phyloP scores from a whole-genome alignment of 2,113 vertebrate species.

The Elephas maximus region DNA sequence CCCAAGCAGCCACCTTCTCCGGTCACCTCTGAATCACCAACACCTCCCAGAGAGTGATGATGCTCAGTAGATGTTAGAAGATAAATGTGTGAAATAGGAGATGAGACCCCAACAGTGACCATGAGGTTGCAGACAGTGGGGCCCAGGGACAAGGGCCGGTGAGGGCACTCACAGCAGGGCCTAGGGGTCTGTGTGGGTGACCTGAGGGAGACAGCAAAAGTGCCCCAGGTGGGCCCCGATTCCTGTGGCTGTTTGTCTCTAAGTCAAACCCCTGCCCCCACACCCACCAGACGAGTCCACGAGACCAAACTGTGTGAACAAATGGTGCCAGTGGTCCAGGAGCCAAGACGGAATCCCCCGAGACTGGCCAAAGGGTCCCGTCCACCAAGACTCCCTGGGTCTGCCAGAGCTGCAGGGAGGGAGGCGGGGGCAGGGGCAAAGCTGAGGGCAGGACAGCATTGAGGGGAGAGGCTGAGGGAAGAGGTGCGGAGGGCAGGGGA shows the following conservation, averaged over 20 bases:
- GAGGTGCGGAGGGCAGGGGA: slow-evolving; percentile 52
- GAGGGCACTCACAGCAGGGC: not conserved
- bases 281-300: not conserved
- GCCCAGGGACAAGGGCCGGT: not conserved
- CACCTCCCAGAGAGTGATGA: not conserved
- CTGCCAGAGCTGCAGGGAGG: not conserved
- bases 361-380: slow-evolving; percentile 75
- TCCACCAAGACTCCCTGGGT: not conserved
- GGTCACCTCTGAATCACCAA: not conserved
- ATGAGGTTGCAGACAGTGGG: not conserved
- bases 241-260: slow-evolving; percentile 7
- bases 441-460: not conserved
- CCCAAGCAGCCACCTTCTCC: not conserved
- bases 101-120: not conserved
- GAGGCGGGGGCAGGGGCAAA: not conserved
- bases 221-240: too few species aligned
- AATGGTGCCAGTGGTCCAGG: slow-evolving; percentile 71
- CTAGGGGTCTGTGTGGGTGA: not conserved
- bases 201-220: not conserved
- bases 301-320: slow-evolving; percentile 82
- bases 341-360: slow-evolving; percentile 50
- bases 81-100: not conserved
- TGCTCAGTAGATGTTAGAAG: not conserved
- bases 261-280: not conserved
- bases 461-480: not conserved